phyloP scores from a whole-genome alignment of 2,888 invertebrate species.

The Augiades crinisus region DNA sequence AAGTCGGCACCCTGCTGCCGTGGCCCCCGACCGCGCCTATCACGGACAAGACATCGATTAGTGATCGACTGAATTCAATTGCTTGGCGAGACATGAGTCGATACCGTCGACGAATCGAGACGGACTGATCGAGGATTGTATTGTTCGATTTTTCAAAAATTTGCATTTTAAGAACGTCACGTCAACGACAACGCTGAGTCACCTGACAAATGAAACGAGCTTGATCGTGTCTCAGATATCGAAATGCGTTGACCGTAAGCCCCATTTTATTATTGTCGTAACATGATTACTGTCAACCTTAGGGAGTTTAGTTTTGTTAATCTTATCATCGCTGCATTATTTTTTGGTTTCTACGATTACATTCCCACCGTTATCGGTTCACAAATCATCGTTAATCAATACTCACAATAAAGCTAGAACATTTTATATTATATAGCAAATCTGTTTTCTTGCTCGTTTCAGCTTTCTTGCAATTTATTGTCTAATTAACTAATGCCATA shows the following conservation, averaged over 20 bases:
- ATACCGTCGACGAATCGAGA: slow-evolving; percentile 71
- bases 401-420: too few species aligned
- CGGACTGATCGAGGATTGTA: slow-evolving; percentile 71
- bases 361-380: too few species aligned
- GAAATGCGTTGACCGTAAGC: slow-evolving; percentile 78
- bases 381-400: too few species aligned
- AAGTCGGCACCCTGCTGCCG: slow-evolving; percentile 81
- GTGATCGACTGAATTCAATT: slow-evolving; percentile 82
- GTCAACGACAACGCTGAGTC: slow-evolving; percentile 79
- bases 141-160: slow-evolving; percentile 77
- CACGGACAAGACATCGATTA: slow-evolving; percentile 82
- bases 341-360: slow-evolving; percentile 6
- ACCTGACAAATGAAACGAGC: slow-evolving; percentile 75
- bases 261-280: slow-evolving; percentile 71
- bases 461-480: too few species aligned
- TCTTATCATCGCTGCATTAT: slow-evolving; percentile 23
- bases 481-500: too few species aligned
- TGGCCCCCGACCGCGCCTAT: slow-evolving; percentile 78
- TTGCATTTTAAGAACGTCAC: slow-evolving; percentile 80
- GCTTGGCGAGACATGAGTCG: slow-evolving; percentile 75
- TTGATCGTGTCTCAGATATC: slow-evolving; percentile 74
- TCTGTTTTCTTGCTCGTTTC: too few species aligned
- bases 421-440: too few species aligned
- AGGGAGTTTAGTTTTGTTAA: slow-evolving; percentile 37
- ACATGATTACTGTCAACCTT: slow-evolving; percentile 75